These are phyloP conservation scores for Lasiommata megera DNA, from an alignment of 2,888 invertebrate species.

Conservation along the genomic window DNA sequence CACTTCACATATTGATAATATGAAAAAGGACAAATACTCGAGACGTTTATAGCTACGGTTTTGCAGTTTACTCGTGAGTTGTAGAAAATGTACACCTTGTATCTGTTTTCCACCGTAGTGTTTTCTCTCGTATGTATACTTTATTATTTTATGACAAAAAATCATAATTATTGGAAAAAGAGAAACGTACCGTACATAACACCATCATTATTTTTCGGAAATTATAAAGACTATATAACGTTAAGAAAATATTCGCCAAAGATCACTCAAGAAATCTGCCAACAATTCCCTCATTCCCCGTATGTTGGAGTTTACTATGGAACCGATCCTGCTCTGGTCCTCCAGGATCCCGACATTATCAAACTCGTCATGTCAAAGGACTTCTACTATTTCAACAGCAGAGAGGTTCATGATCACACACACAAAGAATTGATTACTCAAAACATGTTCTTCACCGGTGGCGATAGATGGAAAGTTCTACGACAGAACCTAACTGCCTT, in stretches of 20 bases:
- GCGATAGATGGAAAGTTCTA: conserved; percentile 57
- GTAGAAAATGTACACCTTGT: neutral
- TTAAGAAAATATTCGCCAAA: conserved; percentile 42
- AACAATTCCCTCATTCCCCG: conserved; percentile 47
- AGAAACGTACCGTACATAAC: conserved; percentile 45
- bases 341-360: conserved; percentile 54
- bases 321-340: conserved; percentile 52
- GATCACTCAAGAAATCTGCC: conserved; percentile 44
- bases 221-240: conserved; percentile 48
- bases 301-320: conserved; percentile 58
- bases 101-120: neutral
- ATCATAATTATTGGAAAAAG: conserved; percentile 49
- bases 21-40: neutral
- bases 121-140: neutral
- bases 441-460: conserved; percentile 51
- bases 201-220: conserved; percentile 53
- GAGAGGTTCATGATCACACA: conserved; percentile 47
- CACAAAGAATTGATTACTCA: conserved; percentile 46
- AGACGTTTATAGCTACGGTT: neutral
- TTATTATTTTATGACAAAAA: conserved; percentile 11
- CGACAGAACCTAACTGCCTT: conserved; percentile 60
- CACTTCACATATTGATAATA: neutral
- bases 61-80: neutral
- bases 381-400: conserved; percentile 57
- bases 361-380: conserved; percentile 56